phyloP scores from a whole-genome alignment of 2,888 invertebrate genomes.

The Alloscopus bannaensis region DNA sequence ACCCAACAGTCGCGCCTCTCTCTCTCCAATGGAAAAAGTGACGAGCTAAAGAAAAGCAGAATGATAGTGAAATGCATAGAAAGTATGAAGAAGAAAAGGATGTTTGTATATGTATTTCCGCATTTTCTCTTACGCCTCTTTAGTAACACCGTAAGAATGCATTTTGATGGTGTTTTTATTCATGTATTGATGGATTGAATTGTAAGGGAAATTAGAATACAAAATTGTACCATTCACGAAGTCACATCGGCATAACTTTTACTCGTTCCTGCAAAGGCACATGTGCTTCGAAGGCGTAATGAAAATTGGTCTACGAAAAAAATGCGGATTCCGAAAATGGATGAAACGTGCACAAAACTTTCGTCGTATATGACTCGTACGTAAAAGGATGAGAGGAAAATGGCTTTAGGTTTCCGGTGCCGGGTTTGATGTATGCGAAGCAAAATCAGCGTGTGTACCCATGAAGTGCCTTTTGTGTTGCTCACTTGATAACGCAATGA shows the following conservation, averaged over 20 bases:
- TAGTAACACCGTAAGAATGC: too few relatives aligned
- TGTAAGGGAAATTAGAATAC: conserved; percentile 7
- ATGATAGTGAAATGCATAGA: conserved; percentile 36
- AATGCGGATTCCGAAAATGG: conserved; percentile 3
- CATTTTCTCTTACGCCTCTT: too few relatives aligned
- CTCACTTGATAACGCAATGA: conserved; percentile 7
- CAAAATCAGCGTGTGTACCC: conserved; percentile 4
- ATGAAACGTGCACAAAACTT: neutral
- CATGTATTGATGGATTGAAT: conserved; percentile 2
- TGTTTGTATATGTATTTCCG: neutral
- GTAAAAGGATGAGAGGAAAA: too few relatives aligned
- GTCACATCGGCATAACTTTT: too few relatives aligned
- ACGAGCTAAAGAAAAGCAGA: conserved; percentile 25
- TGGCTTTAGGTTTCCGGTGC: conserved; percentile 55
- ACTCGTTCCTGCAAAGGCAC: too few relatives aligned
- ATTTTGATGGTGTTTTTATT: too few relatives aligned
- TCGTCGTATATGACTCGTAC: too few relatives aligned
- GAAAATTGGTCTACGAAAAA: conserved; percentile 10
- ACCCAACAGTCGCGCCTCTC: conserved; percentile 54
- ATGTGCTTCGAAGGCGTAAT: too few relatives aligned
- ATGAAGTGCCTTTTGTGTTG: conserved; percentile 4
- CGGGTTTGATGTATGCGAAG: conserved; percentile 15
- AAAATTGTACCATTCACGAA: too few relatives aligned
- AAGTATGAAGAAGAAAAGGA: conserved; percentile 30
- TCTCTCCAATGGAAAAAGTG: conserved; percentile 42